Evolutionary conservation across 2,797 vertebrate genomes (phyloP).

Genomic region (Enteromius unitaeniatus): DNA sequence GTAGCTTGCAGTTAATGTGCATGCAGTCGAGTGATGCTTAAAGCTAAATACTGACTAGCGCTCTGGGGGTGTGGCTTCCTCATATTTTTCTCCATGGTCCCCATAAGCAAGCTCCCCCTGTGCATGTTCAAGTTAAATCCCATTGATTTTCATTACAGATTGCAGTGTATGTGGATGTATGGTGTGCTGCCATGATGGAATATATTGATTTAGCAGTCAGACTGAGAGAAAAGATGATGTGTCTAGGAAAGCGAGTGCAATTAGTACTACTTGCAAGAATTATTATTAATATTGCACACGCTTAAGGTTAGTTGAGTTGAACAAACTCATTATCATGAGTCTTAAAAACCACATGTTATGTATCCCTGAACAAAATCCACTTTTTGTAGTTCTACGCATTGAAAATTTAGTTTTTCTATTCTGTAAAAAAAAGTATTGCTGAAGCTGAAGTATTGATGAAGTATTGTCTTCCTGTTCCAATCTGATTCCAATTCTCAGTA

Average conservation of each 20-base stretch:
- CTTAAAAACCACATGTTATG: background rate
- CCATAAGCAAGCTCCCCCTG: slow-evolving; percentile 14
- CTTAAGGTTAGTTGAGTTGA: background rate
- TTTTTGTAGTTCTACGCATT: background rate
- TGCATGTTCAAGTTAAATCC: slow-evolving; percentile 31
- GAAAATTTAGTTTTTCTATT: background rate
- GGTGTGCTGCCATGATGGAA: slow-evolving; percentile 38
- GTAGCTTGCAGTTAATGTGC: slow-evolving; percentile 15
- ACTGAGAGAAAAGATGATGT: slow-evolving; percentile 1
- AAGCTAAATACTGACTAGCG: slow-evolving; percentile 28
- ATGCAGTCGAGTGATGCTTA: background rate
- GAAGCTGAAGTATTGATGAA: background rate
- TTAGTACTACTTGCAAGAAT: slow-evolving; percentile 4
- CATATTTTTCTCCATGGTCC: slow-evolving; percentile 11
- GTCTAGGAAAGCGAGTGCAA: slow-evolving; percentile 6
- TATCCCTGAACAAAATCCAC: too few relatives aligned
- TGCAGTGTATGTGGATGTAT: slow-evolving; percentile 28
- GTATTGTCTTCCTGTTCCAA: background rate
- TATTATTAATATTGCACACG: slow-evolving; percentile 4
- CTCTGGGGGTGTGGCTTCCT: slow-evolving; percentile 23
- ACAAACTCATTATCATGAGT: background rate
- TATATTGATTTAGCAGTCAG: slow-evolving; percentile 54
- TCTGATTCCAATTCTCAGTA: background rate
- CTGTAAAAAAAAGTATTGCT: background rate
- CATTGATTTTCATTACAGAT: slow-evolving; percentile 44